A percentile compares a stretch with the other conserved stretches of the same genome.
These are phyloP conservation scores for Egretta garzetta DNA, from an alignment of 2,113 vertebrate species.

Conservation along the genomic window DNA sequence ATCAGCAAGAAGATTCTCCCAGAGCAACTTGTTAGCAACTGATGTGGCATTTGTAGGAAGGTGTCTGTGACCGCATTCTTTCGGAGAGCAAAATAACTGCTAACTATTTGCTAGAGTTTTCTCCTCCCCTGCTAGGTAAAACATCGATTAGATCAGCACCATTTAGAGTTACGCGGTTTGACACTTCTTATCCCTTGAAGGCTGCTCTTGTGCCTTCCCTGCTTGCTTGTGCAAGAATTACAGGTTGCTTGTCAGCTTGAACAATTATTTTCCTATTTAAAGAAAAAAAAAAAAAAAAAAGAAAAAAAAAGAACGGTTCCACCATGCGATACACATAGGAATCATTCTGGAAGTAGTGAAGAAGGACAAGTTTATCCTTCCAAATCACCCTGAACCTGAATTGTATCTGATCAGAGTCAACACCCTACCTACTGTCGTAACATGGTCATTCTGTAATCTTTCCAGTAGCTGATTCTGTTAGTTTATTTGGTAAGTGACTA, in stretches of 20 bases:
- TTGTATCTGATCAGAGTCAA: background rate
- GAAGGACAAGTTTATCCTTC: background rate
- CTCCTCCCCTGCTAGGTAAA: background rate
- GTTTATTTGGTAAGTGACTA: background rate
- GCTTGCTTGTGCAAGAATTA: background rate
- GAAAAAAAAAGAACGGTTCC: background rate
- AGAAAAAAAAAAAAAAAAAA: background rate
- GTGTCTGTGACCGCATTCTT: background rate
- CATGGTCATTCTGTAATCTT: background rate
- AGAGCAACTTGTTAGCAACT: conserved; percentile 49
- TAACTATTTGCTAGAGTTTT: conserved; percentile 6
- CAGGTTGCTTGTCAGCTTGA: conserved; percentile 6
- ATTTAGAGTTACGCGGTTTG: background rate
- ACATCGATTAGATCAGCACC: conserved; percentile 23
- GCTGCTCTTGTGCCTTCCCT: conserved; percentile 4
- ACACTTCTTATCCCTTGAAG: conserved; percentile 11
- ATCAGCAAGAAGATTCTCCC: conserved; percentile 10
- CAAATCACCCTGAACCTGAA: background rate
- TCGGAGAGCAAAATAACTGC: conserved; percentile 5
- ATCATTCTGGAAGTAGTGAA: background rate
- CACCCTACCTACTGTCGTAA: background rate
- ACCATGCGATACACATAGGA: background rate
- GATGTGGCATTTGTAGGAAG: conserved; percentile 11
- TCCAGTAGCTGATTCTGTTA: background rate
- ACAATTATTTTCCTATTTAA: conserved; percentile 18